These are phyloP conservation scores for Abscondita cerata DNA, from an alignment of 2,888 invertebrate genomes.

Conservation along the genomic window DNA sequence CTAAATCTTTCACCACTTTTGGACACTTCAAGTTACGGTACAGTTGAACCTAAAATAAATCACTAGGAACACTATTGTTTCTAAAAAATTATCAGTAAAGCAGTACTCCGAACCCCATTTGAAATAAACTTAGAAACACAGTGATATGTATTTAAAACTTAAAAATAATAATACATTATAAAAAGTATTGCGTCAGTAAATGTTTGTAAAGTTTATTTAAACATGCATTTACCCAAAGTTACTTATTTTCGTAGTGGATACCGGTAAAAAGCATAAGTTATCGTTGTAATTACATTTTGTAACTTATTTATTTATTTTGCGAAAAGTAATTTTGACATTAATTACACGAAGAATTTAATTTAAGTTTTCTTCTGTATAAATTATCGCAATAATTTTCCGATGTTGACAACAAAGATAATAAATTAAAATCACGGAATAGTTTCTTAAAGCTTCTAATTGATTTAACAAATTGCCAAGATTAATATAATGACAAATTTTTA, in stretches of 20 bases:
- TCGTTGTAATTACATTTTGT: background rate
- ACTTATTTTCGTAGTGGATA: background rate
- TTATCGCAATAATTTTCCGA: conserved; percentile 9
- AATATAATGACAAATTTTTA: conserved; percentile 6
- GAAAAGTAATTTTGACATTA: background rate
- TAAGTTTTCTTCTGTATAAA: conserved; percentile 15
- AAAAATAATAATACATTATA: too few species aligned
- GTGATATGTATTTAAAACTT: too few species aligned
- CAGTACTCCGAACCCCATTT: too few species aligned
- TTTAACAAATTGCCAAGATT: conserved; percentile 19
- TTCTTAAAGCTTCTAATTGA: conserved; percentile 20
- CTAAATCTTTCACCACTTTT: too few species aligned
- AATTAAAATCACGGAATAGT: conserved; percentile 12
- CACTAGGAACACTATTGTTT: too few species aligned
- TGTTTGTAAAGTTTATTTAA: background rate
- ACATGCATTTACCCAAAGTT: background rate
- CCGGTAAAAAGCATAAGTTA: background rate
- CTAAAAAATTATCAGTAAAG: too few species aligned
- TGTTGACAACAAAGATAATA: background rate
- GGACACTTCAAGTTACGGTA: too few species aligned
- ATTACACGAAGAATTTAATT: conserved; percentile 8
- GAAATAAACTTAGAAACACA: too few species aligned
- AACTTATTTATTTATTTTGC: conserved; percentile 6
- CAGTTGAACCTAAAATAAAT: too few species aligned
- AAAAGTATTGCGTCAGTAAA: too few species aligned